Evolutionary conservation across 2,113 vertebrate species (phyloP).

Genomic region (Puffinus mauretanicus): DNA sequence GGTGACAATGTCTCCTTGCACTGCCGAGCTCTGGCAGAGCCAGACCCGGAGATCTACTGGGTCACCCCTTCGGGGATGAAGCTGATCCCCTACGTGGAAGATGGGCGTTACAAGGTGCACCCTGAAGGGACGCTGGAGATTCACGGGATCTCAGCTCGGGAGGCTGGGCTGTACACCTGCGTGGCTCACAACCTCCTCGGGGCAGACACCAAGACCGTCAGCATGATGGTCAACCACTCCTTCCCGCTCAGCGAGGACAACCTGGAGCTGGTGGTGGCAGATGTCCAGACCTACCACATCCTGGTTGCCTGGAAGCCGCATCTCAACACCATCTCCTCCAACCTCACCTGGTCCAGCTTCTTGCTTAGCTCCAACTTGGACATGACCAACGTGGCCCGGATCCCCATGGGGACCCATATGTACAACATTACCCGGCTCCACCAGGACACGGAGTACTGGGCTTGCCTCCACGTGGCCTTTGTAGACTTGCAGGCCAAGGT

Average conservation of each 20-base stretch:
- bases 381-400: constrained; percentile 72
- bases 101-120: constrained; percentile 74
- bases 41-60: constrained; percentile 92
- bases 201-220: constrained; percentile 87
- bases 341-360: constrained; percentile 85
- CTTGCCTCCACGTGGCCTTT: constrained; percentile 84
- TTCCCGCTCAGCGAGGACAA: constrained; percentile 42
- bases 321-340: constrained; percentile 82
- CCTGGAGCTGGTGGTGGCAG: constrained; percentile 74
- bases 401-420: constrained; percentile 84
- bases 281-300: constrained; percentile 79
- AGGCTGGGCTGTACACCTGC: constrained; percentile 92
- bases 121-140: constrained; percentile 92
- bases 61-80: constrained; percentile 84
- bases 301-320: constrained; percentile 83
- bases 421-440: constrained; percentile 92
- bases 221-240: constrained; percentile 78
- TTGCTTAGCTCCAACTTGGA: constrained; percentile 47
- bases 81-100: constrained; percentile 64
- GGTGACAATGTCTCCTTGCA: constrained; percentile 80
- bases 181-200: constrained; percentile 93
- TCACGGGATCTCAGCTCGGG: constrained; percentile 64
- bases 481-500: constrained; percentile 70
- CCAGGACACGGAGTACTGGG: constrained; percentile 85
- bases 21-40: constrained; percentile 91